phyloP scores from a whole-genome alignment of 2,113 vertebrate species.

The Brachypteracias leptosomus region DNA sequence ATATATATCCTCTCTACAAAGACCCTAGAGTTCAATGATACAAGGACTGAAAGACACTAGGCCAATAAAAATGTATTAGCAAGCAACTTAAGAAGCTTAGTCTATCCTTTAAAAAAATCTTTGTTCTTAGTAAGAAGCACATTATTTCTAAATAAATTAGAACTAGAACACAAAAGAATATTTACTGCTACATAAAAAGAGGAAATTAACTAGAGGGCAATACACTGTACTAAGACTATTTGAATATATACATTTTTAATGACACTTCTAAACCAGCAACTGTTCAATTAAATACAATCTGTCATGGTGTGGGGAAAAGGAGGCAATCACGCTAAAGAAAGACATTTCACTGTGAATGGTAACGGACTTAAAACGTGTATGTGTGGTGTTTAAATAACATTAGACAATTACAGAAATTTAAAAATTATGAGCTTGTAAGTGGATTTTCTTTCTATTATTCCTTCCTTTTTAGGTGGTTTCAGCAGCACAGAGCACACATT shows the following conservation, averaged over 20 bases:
- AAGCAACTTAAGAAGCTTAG: not conserved
- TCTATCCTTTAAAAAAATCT: not conserved
- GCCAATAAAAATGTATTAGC: not conserved
- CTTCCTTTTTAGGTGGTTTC: not conserved
- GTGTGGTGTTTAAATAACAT: conserved; percentile 21
- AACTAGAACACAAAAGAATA: conserved; percentile 33
- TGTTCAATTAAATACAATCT: conserved; percentile 76
- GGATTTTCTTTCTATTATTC: conserved; percentile 36
- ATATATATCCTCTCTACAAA: not conserved
- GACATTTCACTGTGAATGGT: conserved; percentile 24
- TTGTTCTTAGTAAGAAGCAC: conserved; percentile 2
- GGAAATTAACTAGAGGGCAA: conserved; percentile 42
- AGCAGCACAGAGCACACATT: not conserved
- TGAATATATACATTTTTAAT: conserved; percentile 66
- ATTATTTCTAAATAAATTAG: conserved; percentile 59
- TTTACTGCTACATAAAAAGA: conserved; percentile 53
- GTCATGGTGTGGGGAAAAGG: conserved; percentile 38
- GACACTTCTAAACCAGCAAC: conserved; percentile 63
- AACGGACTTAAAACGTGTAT: not conserved
- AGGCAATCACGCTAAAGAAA: not conserved
- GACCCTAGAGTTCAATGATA: not conserved
- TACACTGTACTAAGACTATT: conserved; percentile 5
- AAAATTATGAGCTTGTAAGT: conserved; percentile 7
- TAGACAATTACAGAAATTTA: conserved; percentile 6
- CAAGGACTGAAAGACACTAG: not conserved